Evolutionary conservation across 2,888 invertebrate genomes (phyloP), one percentile per base, ranked within the genome.

Genomic region (Selenia dentaria): DNA sequence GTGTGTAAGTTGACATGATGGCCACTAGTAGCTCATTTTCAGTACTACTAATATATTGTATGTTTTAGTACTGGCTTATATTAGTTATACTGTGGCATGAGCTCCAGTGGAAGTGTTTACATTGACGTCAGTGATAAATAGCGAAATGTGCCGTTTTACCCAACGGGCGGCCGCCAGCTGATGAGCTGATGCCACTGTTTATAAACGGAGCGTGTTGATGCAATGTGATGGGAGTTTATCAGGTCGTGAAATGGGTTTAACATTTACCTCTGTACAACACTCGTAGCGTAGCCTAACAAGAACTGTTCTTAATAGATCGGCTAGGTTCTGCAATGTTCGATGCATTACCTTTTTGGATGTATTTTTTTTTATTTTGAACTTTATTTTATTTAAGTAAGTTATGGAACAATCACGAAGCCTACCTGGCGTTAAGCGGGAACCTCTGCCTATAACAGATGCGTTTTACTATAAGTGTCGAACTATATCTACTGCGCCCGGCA

Each of bases 101-200:
- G 22, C 6, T 2, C n/a, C 14, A 42, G 42, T 26, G 25, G 41
- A 10, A 20, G 37, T 37, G 44, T 44, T 44, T 44, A 44, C 33
- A 44, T 27, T 14, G 10, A 22, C 27, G 37, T 33, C 32, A 31
- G 31, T 33, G 27, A 44, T 37, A 44, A 38, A 44, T 44, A 44
- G 14, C 14, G 18, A 9, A 43, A 33, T 31, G 9, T 6, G 28
- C 37, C 20, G 10, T 33, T 44, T 26, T 28, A 10, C 4, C 12
- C 20, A 22, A 26, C 25, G 36, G 43, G 24, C 25, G 31, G 34
- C 5, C 25, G 20, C 18, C 43, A 31, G 37, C 36, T 37, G 43
- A 37, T 14, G 43, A 31, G 37, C 43, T 37, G 43, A 37, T 22
- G 43, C 10, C 6, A 32, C 13, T 5, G 14, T 43, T 43, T 36